Conservation (phyloP, 2,113 vertebrate genomes). For the Aegotheles bennettii region DNA sequence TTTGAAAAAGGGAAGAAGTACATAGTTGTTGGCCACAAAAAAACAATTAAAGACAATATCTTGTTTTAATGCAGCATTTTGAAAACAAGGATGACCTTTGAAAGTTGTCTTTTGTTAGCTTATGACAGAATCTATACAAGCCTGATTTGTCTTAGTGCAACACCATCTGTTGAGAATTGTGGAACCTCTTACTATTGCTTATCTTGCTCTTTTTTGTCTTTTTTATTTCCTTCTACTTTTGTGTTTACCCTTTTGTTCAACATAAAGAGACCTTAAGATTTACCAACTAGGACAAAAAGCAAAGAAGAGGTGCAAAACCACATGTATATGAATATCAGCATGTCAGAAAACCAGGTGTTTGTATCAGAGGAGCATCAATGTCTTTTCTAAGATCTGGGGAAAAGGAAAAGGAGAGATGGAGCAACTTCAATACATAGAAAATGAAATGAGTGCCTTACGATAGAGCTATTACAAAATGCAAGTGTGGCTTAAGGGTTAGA, state of each 20-base stretch:
- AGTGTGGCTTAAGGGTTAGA: neutral
- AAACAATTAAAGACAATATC: neutral
- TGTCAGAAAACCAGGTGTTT: neutral
- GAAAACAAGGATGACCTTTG: neutral
- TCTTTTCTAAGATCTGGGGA: neutral
- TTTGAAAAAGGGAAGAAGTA: neutral
- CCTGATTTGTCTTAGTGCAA: neutral
- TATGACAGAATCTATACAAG: neutral
- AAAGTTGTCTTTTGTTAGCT: neutral
- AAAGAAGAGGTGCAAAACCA: neutral
- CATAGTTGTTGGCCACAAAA: neutral
- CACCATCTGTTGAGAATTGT: neutral
- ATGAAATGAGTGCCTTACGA: neutral
- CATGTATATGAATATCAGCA: neutral
- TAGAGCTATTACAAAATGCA: accelerated
- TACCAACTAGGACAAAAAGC: neutral
- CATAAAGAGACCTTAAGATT: neutral
- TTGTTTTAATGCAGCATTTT: neutral
- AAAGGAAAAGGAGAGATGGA: neutral
- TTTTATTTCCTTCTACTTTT: neutral
- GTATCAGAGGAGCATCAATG: neutral
- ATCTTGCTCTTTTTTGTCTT: neutral
- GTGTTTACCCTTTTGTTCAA: neutral
- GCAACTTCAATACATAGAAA: neutral
- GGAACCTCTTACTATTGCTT: neutral